These are phyloP conservation scores for Sebastiscus albofasciatus DNA, from an alignment of 2,797 vertebrate species.

Conservation along the genomic window DNA sequence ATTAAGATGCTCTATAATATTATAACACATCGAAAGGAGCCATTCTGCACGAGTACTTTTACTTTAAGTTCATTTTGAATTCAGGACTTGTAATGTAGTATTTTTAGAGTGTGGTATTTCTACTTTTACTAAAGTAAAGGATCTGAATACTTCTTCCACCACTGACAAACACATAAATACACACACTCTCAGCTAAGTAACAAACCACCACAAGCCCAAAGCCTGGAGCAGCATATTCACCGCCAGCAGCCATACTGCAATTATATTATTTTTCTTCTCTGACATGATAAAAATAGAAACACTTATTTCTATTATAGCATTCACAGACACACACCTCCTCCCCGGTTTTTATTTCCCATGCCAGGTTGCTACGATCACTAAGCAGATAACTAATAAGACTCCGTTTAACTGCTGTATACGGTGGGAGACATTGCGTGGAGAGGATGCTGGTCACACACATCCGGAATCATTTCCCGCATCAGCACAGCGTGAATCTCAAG, in stretches of 20 bases:
- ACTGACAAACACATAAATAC: neutral
- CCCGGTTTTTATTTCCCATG: constrained; percentile 27
- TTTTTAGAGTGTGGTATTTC: neutral
- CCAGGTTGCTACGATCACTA: constrained; percentile 34
- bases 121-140: neutral
- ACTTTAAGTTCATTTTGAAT: neutral
- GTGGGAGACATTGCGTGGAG: constrained; percentile 28
- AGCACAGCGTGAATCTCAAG: constrained; percentile 59
- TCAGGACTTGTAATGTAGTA: neutral
- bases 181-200: constrained; percentile 27
- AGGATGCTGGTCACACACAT: constrained; percentile 60
- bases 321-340: constrained; percentile 18
- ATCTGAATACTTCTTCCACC: neutral
- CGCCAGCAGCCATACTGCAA: constrained; percentile 33
- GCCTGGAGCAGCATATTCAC: constrained; percentile 33
- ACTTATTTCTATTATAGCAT: constrained; percentile 35
- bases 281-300: constrained; percentile 50
- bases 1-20: neutral
- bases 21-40: too few relatives aligned
- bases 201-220: constrained; percentile 29
- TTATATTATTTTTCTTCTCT: constrained; percentile 44
- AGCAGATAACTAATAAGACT: constrained; percentile 60
- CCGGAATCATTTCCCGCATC: constrained; percentile 67
- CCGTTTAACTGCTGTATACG: constrained; percentile 54
- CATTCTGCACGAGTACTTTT: neutral